phyloP scores from a whole-genome alignment of 2,797 vertebrate genomes.

The Discoglossus pictus region DNA sequence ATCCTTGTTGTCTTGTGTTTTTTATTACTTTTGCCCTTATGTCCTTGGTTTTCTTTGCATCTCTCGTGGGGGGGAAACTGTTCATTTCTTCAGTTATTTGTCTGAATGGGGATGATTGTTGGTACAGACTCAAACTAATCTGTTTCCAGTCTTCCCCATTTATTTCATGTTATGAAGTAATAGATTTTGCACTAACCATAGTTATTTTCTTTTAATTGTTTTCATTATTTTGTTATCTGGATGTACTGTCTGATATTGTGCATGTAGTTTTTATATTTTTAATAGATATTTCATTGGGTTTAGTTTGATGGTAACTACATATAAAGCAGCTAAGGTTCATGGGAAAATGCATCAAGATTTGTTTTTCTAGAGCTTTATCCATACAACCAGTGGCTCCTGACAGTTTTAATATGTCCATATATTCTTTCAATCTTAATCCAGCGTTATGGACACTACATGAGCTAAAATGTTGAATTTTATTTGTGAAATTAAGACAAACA shows the following conservation, averaged over 20 bases:
- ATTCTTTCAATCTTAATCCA: no score
- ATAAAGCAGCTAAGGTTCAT: constrained; percentile 77
- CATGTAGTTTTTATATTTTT: constrained; percentile 70
- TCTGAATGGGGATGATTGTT: constrained; percentile 81
- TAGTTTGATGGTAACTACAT: constrained; percentile 71
- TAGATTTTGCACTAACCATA: constrained; percentile 82
- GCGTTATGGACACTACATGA: no score
- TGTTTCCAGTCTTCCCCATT: constrained; percentile 80
- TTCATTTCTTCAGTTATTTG: constrained; percentile 64
- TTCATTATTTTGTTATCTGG: constrained; percentile 76
- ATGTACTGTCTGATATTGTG: constrained; percentile 81
- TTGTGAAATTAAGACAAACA: no score
- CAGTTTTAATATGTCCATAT: no score
- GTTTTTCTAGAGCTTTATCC: constrained; percentile 57
- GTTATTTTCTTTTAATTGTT: constrained; percentile 60
- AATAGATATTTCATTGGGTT: constrained; percentile 64
- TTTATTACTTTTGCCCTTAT: constrained; percentile 57
- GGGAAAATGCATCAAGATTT: constrained; percentile 83
- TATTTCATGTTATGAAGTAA: constrained; percentile 77
- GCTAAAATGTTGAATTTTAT: no score
- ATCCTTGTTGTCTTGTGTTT: constrained; percentile 78
- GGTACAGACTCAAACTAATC: constrained; percentile 76
- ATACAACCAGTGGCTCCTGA: no score
- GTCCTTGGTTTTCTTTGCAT: constrained; percentile 77
- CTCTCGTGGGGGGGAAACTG: constrained; percentile 73